A percentile compares a stretch with the other conserved stretches of the same genome.
Evolutionary conservation across 1,140 invertebrate species (phyloP).

Genomic region (Musca domestica): DNA sequence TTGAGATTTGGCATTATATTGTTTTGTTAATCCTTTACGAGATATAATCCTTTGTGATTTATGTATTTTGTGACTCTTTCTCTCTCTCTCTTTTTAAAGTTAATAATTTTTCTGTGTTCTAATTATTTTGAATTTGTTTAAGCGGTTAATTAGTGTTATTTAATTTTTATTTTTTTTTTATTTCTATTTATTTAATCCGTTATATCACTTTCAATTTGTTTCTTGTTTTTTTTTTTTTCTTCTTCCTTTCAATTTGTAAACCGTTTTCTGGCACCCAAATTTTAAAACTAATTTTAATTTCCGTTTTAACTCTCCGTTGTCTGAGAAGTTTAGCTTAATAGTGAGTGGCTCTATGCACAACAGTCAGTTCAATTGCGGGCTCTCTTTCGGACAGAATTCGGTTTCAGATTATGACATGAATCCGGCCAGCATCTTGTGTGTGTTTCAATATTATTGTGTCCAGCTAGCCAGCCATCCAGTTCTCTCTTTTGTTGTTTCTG

Average conservation of each 20-base stretch:
- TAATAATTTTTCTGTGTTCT: background rate
- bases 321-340: background rate
- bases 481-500: too few species aligned
- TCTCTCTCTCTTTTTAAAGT: background rate
- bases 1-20: background rate
- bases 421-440: too few species aligned
- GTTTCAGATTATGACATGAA: too few species aligned
- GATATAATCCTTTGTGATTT: background rate
- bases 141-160: background rate
- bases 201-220: background rate
- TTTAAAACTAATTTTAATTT: slow-evolving; percentile 17
- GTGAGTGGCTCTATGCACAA: too few species aligned
- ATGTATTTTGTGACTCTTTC: background rate
- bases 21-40: too few species aligned
- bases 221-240: background rate
- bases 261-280: slow-evolving; percentile 9
- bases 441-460: too few species aligned
- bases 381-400: too few species aligned
- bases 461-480: too few species aligned
- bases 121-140: background rate
- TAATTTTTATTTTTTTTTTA: background rate
- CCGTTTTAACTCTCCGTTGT: background rate
- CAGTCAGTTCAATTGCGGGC: too few species aligned
- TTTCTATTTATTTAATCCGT: background rate
- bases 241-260: background rate